Conservation (phyloP, 2,797 vertebrate genomes). For the Staurois parvus region DNA sequence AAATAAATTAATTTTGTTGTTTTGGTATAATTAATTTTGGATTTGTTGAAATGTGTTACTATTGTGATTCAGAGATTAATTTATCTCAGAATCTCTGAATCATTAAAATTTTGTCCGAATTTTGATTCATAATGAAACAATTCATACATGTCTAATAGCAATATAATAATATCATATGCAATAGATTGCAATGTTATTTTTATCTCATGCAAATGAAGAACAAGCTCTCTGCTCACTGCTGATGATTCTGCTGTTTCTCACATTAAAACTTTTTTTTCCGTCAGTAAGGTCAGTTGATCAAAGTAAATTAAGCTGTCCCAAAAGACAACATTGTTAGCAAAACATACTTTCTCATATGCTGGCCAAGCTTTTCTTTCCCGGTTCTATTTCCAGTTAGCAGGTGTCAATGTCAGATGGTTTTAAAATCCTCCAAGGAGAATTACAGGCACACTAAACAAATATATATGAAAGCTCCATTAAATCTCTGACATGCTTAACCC, state of each 20-base stretch:
- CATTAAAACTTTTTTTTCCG: neutral
- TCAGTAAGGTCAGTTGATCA: slow-evolving; percentile 25
- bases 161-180: too few species aligned
- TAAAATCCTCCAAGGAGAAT: slow-evolving; percentile 27
- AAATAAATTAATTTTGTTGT: too few species aligned
- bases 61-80: too few species aligned
- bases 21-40: too few species aligned
- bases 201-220: neutral
- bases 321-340: slow-evolving; percentile 17
- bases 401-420: slow-evolving; percentile 53
- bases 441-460: slow-evolving; percentile 45
- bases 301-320: slow-evolving; percentile 37
- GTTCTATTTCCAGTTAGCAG: slow-evolving; percentile 34
- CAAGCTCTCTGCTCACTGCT: neutral
- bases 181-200: neutral
- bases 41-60: too few species aligned
- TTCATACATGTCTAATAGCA: too few species aligned
- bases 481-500: slow-evolving; percentile 22
- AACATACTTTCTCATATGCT: slow-evolving; percentile 31
- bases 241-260: neutral
- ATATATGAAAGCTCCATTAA: slow-evolving; percentile 29
- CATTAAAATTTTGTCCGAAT: too few species aligned
- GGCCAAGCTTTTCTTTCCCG: neutral
- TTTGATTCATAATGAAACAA: too few species aligned
- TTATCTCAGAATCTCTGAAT: too few species aligned